Conservation (phyloP, 2,888 invertebrate genomes). For the Oscheius sp. region DNA sequence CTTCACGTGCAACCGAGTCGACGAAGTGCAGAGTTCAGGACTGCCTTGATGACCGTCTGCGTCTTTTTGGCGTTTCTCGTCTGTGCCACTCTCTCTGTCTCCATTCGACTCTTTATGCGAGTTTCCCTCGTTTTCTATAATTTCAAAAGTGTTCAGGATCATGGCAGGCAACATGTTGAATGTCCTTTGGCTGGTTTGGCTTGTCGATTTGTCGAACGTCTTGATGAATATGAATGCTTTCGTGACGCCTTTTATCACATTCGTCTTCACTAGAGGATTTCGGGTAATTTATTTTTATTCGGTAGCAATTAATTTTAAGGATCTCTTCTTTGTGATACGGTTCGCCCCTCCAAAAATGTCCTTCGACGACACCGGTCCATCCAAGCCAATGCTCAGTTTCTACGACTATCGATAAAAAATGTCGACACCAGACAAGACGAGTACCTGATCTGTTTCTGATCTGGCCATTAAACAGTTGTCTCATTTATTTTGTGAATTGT, state of each 20-base stretch:
- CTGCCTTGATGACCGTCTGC: constrained; percentile 62
- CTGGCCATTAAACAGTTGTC: not conserved
- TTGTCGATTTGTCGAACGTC: constrained; percentile 63
- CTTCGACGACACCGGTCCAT: constrained; percentile 4
- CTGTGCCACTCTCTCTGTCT: constrained; percentile 59
- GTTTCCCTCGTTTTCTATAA: not conserved
- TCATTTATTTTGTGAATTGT: not conserved
- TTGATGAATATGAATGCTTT: constrained; percentile 63
- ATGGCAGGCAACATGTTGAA: constrained; percentile 23
- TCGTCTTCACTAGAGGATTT: constrained; percentile 63
- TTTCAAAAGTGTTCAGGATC: constrained; percentile 38
- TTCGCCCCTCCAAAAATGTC: constrained; percentile 31
- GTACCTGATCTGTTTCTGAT: not conserved
- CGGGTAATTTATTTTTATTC: constrained; percentile 29
- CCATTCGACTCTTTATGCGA: constrained; percentile 59
- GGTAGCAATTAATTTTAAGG: constrained; percentile 33
- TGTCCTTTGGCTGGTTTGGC: constrained; percentile 39
- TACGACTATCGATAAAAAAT: constrained; percentile 25
- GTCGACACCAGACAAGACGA: too few relatives aligned
- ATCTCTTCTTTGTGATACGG: constrained; percentile 65
- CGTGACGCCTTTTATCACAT: constrained; percentile 59
- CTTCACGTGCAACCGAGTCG: constrained; percentile 36
- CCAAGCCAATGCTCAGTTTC: constrained; percentile 19
- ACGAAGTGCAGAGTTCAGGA: constrained; percentile 31
- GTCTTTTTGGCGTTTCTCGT: constrained; percentile 62